These are phyloP conservation scores for Camponotus vicinus DNA, from an alignment of 1,140 invertebrate species.

Conservation along the genomic window DNA sequence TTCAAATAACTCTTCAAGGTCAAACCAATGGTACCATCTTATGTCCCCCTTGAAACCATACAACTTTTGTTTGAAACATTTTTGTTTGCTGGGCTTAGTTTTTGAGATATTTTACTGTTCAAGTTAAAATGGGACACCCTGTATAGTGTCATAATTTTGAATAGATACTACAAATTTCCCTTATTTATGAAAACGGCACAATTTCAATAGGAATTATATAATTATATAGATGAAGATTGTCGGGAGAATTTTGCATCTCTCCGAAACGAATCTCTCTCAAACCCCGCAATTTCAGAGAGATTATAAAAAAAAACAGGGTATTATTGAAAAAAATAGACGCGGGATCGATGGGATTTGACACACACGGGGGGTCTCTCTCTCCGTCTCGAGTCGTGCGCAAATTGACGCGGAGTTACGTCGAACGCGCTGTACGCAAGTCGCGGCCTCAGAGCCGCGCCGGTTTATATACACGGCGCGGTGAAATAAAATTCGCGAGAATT, in stretches of 20 bases:
- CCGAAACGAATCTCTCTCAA: not conserved
- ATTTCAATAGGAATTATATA: not conserved
- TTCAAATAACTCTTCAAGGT: no score
- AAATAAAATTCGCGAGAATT: constrained; percentile 80
- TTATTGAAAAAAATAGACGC: not conserved
- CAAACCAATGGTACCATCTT: no score
- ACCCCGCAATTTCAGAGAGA: no score
- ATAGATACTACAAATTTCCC: not conserved
- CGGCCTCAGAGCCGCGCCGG: constrained; percentile 49
- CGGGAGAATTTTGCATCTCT: constrained; percentile 1
- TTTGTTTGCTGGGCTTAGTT: no score
- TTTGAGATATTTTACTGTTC: no score
- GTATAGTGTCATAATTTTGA: no score
- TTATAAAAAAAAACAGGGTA: no score
- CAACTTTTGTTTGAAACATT: no score
- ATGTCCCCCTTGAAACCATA: no score
- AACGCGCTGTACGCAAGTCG: constrained; percentile 72
- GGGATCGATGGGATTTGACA: constrained; percentile 50
- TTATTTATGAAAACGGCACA: not conserved
- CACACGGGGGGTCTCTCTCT: not conserved
- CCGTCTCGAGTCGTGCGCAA: not conserved
- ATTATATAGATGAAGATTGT: not conserved
- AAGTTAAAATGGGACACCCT: no score
- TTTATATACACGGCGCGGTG: constrained; percentile 63
- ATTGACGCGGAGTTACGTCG: constrained; percentile 34